Evolutionary conservation across 2,888 invertebrate genomes (phyloP).

Genomic region (Orchesella flavescens): DNA sequence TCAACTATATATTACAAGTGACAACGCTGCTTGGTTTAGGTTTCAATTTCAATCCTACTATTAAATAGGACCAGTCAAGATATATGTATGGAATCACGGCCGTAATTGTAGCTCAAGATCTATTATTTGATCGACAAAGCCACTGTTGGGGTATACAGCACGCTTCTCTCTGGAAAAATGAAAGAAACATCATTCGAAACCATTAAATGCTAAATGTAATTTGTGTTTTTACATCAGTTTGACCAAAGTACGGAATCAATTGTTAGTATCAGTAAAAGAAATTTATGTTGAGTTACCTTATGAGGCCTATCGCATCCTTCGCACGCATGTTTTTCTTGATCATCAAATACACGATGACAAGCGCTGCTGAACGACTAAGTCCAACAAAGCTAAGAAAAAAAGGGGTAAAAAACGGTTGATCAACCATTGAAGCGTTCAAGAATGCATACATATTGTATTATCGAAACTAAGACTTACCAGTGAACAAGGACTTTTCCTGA

Average conservation of each 20-base stretch:
- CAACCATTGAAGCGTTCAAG: not conserved
- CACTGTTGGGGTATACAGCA: constrained; percentile 62
- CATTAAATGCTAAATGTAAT: too few relatives aligned
- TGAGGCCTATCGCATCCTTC: constrained; percentile 55
- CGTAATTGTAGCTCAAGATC: constrained; percentile 57
- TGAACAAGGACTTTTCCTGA: constrained; percentile 61
- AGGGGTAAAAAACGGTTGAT: too few relatives aligned
- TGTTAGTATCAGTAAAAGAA: too few relatives aligned
- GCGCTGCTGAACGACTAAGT: constrained; percentile 53
- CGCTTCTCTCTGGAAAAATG: constrained; percentile 56
- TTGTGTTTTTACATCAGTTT: too few relatives aligned
- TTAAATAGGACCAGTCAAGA: not conserved
- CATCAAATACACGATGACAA: constrained; percentile 61
- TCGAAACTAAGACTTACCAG: constrained; percentile 45
- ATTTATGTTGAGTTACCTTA: constrained; percentile 54
- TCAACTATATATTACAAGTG: too few relatives aligned
- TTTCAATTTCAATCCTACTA: too few relatives aligned
- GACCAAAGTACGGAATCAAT: too few relatives aligned
- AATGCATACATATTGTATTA: not conserved
- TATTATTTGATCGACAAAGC: constrained; percentile 60
- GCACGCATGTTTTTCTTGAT: constrained; percentile 55
- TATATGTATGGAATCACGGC: constrained; percentile 15
- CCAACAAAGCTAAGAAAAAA: constrained; percentile 50
- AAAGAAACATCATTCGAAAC: not conserved
- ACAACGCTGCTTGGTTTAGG: too few relatives aligned